Conservation (phyloP, 2,797 vertebrate genomes). For the Babyrousa celebensis region DNA sequence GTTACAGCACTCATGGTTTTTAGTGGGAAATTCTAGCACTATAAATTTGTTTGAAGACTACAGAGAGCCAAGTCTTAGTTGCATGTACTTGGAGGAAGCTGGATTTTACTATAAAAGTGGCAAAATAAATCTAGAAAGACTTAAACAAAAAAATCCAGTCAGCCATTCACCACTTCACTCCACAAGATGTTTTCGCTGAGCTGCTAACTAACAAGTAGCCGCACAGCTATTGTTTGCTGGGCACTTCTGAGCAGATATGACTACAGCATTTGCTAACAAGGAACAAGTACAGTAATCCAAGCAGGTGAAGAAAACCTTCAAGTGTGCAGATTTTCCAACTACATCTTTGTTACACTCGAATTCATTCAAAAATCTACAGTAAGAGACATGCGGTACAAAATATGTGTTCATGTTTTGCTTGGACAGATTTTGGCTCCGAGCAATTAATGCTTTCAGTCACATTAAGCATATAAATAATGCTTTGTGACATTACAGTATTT, state of each 20-base stretch:
- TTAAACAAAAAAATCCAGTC: background rate
- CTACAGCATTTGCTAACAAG: slow-evolving; percentile 19
- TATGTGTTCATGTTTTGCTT: slow-evolving; percentile 89
- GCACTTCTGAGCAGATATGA: background rate
- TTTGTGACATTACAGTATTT: slow-evolving; percentile 93
- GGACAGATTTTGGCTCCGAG: slow-evolving; percentile 91
- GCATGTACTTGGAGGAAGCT: background rate
- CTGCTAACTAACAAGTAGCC: background rate
- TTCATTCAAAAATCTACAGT: slow-evolving; percentile 87
- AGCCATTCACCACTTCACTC: background rate
- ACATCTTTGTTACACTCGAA: slow-evolving; percentile 85
- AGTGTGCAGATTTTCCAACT: slow-evolving; percentile 84
- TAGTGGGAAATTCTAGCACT: background rate
- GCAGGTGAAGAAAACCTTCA: slow-evolving; percentile 84
- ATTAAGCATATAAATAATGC: slow-evolving; percentile 91
- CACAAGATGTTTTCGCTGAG: background rate
- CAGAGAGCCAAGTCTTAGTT: slow-evolving; percentile 25
- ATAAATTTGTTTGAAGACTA: slow-evolving; percentile 27
- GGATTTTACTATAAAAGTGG: slow-evolving; percentile 47
- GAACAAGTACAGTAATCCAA: background rate
- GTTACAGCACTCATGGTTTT: background rate
- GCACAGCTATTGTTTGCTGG: background rate
- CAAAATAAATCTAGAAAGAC: slow-evolving; percentile 43
- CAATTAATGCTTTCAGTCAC: slow-evolving; percentile 91
- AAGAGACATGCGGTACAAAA: slow-evolving; percentile 89